Evolutionary conservation across 35 echinoderm and acorn worm species (phyloP).

Genomic region (Acanthaster planci): DNA sequence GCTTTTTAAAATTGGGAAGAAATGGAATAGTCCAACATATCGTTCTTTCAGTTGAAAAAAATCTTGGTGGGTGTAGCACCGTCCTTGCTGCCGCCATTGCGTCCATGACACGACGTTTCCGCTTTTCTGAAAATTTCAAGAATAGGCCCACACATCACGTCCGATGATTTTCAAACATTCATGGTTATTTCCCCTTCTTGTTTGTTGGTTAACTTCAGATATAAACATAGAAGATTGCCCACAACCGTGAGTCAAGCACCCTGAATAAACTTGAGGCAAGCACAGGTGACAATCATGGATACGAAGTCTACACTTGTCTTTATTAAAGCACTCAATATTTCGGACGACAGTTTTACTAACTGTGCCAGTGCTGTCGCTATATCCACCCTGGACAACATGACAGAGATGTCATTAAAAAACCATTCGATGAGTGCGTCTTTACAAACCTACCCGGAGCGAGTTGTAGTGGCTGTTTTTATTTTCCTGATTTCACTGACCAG

Average conservation of each 20-base stretch:
- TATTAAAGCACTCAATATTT: neutral
- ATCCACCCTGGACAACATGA: neutral
- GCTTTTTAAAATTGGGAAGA: neutral
- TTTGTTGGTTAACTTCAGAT: too few relatives aligned
- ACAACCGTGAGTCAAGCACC: neutral
- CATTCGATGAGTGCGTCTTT: neutral
- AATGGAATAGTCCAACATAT: too few relatives aligned
- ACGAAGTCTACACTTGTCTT: neutral
- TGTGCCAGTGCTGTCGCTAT: neutral
- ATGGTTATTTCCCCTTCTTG: too few relatives aligned
- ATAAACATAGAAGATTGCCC: too few relatives aligned
- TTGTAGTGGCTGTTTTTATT: constrained; percentile 38
- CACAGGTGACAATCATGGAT: neutral
- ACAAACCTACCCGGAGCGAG: constrained; percentile 4
- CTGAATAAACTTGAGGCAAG: neutral
- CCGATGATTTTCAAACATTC: too few relatives aligned
- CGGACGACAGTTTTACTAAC: neutral
- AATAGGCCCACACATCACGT: too few relatives aligned
- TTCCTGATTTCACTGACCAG: constrained; percentile 53
- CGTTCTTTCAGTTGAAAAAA: too few relatives aligned
- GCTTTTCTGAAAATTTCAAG: too few relatives aligned
- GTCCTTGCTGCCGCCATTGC: too few relatives aligned
- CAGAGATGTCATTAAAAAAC: neutral
- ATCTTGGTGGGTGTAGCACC: too few relatives aligned
- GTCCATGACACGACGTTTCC: too few relatives aligned